Conservation (phyloP, 2,888 invertebrate genomes). For the Neoscelio sp. region DNA sequence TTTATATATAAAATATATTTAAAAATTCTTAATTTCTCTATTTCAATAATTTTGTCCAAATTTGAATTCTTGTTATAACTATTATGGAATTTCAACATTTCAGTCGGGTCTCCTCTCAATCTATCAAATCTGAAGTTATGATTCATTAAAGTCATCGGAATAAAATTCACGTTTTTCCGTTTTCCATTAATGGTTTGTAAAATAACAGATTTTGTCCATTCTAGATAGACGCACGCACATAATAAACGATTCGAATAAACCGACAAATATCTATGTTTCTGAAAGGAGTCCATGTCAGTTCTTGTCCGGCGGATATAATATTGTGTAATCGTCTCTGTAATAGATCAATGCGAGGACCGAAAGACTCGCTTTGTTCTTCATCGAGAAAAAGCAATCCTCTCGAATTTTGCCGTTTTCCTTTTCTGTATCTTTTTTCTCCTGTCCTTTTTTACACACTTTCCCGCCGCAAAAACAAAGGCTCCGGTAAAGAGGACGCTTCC, state of each 20-base stretch:
- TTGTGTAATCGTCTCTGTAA: constrained; percentile 58
- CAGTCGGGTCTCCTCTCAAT: too few relatives aligned
- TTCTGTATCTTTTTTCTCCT: constrained; percentile 2
- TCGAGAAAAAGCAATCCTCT: constrained; percentile 58
- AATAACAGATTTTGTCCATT: constrained; percentile 7
- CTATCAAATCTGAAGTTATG: too few relatives aligned
- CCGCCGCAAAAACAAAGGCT: constrained; percentile 48
- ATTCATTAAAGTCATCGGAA: too few relatives aligned
- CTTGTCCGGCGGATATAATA: constrained; percentile 54
- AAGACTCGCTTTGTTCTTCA: constrained; percentile 65
- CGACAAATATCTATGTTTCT: constrained; percentile 15
- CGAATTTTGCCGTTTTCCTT: constrained; percentile 45
- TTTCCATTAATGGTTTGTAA: neutral
- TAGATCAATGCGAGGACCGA: constrained; percentile 59
- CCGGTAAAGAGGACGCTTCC: constrained; percentile 48
- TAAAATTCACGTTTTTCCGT: neutral
- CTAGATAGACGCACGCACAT: constrained; percentile 8
- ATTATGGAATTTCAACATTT: too few relatives aligned
- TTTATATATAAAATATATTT: too few relatives aligned
- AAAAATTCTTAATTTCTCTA: too few relatives aligned
- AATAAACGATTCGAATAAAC: neutral
- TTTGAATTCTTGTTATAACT: too few relatives aligned
- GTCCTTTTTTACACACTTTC: constrained; percentile 34
- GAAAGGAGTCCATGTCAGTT: constrained; percentile 34
- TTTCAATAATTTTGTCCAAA: too few relatives aligned